Percentiles rank a stretch among this genome's conserved stretches.
Conservation (phyloP, 2,113 vertebrate genomes). For the Todiramphus chloris region DNA sequence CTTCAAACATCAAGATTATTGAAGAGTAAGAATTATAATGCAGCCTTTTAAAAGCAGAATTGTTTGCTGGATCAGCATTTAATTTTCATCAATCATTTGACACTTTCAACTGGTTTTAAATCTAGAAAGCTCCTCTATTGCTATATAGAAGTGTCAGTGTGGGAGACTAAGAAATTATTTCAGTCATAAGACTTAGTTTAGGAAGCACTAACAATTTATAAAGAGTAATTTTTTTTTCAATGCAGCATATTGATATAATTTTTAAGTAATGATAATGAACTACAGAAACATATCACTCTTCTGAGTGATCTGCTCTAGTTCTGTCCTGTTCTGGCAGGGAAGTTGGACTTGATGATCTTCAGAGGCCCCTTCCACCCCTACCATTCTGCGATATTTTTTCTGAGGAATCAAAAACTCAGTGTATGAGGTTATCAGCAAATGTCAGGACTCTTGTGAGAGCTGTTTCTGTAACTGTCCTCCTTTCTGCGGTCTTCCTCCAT, state of each 20-base stretch:
- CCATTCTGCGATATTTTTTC: not conserved
- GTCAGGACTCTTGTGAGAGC: not conserved
- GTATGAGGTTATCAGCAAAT: not conserved
- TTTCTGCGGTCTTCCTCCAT: not conserved
- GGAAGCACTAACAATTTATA: not conserved
- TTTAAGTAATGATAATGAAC: not conserved
- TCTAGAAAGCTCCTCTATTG: not conserved
- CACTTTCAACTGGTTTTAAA: not conserved
- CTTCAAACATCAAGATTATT: not conserved
- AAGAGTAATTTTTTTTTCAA: not conserved
- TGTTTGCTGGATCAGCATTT: not conserved
- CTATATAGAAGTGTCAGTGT: not conserved
- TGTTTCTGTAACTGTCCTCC: not conserved
- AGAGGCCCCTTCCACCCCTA: too few relatives aligned
- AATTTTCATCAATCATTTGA: not conserved
- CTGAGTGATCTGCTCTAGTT: too few relatives aligned
- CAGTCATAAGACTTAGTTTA: not conserved
- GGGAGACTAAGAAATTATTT: not conserved
- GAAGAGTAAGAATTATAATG: not conserved
- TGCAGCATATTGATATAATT: not conserved
- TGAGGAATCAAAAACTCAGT: not conserved
- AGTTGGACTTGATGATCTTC: too few relatives aligned
- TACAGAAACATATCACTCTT: not conserved
- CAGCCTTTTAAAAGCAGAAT: not conserved
- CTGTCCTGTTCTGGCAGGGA: too few relatives aligned